Base-by-base conservation (phyloP, 2,797 vertebrate genomes). In the Sebastiscus tertius region DNA sequence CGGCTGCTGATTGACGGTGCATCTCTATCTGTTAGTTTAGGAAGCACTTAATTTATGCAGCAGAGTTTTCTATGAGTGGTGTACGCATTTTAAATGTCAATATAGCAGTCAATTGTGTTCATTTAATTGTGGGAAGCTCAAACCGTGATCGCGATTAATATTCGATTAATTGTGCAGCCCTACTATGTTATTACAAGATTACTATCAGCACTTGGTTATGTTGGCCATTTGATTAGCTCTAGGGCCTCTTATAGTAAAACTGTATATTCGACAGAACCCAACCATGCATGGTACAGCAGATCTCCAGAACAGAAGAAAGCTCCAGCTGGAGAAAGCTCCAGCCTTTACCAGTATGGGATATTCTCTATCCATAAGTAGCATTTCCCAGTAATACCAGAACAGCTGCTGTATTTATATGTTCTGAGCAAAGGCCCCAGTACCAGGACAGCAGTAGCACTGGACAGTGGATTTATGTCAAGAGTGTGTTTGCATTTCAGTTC, bases 381-480 rank as follows among this genome's bases (percentile, higher is more conserved):
- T 82, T 88, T 92, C 46, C 70, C 81, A 84, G 79, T 89, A 90
- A 92, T 87, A 80, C 74, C 82, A 89, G 82, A 93, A 87, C 81
- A 92, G 86, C 76, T 89, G 83, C 56, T 71, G 60, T 80, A 89
- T 90, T 91, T 84, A 81, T 83, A 75, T 81, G 75, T 81, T 85
- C 71, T 46, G 64, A 87, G 73, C 55, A 88, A 87, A 83, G 81
- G 71, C 29, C 71, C 62, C 77, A 73, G 85, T 87, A 88, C 88
- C 89, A 92, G 79, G 76, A 87, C 80, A 84, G 82, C 77, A 86
- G 84, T 76, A 89, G 81, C 86, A 85, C 88, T 84, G 80, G 82
- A 84, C 77, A 29, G 26, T 29, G 86, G 85, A 81, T 83, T 90
- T 82, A 90, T 89, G 72, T 87, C 80, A 83, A 59, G 68, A 84